These are phyloP conservation scores for Endotricha flammealis DNA, from an alignment of 2,888 invertebrate species.

Conservation along the genomic window DNA sequence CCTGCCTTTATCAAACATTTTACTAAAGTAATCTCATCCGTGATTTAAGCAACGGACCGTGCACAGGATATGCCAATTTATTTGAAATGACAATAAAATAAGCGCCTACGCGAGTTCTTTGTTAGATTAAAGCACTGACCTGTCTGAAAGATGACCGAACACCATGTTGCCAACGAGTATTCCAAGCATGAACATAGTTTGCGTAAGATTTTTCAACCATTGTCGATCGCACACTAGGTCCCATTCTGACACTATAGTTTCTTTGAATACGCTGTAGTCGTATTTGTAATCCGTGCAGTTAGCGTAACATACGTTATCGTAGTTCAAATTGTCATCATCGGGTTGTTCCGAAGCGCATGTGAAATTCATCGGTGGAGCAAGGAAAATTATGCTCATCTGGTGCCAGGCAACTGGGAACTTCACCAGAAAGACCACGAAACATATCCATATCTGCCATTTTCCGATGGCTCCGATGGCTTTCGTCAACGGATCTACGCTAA, in stretches of 20 bases:
- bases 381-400: slow-evolving; percentile 86
- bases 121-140: slow-evolving; percentile 58
- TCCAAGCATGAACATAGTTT: slow-evolving; percentile 87
- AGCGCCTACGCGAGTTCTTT: slow-evolving; percentile 12
- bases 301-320: slow-evolving; percentile 67
- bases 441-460: slow-evolving; percentile 86
- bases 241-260: slow-evolving; percentile 87
- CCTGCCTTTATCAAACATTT: slow-evolving; percentile 27
- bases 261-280: slow-evolving; percentile 81
- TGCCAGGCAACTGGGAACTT: slow-evolving; percentile 91
- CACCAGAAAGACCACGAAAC: slow-evolving; percentile 82
- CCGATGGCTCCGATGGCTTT: slow-evolving; percentile 85
- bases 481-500: slow-evolving; percentile 80
- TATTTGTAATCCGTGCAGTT: slow-evolving; percentile 79
- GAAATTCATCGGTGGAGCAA: slow-evolving; percentile 82
- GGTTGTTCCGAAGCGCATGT: slow-evolving; percentile 55
- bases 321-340: slow-evolving; percentile 30
- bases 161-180: slow-evolving; percentile 85
- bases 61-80: slow-evolving; percentile 59
- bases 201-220: slow-evolving; percentile 85
- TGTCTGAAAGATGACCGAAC: slow-evolving; percentile 87
- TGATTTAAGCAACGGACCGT: slow-evolving; percentile 25
- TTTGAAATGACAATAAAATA: slow-evolving; percentile 22
- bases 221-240: slow-evolving; percentile 82
- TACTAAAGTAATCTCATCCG: slow-evolving; percentile 54